Conservation (phyloP, 2,797 vertebrate genomes). For the Coendou prehensilis region DNA sequence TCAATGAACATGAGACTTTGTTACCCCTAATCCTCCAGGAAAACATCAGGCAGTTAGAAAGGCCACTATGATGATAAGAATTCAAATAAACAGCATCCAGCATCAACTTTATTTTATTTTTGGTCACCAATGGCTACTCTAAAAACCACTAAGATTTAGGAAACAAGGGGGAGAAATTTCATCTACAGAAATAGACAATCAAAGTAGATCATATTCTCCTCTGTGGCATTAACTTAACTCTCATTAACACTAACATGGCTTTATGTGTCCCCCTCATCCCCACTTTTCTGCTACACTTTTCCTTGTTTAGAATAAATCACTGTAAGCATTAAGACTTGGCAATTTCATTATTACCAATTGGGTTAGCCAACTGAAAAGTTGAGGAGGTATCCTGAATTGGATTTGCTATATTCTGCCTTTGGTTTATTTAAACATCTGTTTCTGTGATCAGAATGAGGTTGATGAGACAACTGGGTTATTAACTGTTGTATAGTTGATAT, state of each 20-base stretch:
- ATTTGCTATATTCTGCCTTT: slow-evolving; percentile 5
- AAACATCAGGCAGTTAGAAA: slow-evolving; percentile 52
- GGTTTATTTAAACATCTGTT: slow-evolving; percentile 60
- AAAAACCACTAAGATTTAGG: slow-evolving; percentile 58
- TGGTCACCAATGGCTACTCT: neutral
- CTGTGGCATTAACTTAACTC: slow-evolving; percentile 39
- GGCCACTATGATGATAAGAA: neutral
- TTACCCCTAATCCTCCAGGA: slow-evolving; percentile 42
- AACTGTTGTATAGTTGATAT: neutral
- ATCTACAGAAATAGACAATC: slow-evolving; percentile 45
- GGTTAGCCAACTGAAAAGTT: neutral
- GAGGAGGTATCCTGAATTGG: neutral
- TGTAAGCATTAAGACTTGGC: neutral
- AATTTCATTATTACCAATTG: neutral
- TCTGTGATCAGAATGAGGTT: slow-evolving; percentile 57
- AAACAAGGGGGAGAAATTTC: slow-evolving; percentile 15
- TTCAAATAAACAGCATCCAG: slow-evolving; percentile 42
- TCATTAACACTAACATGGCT: neutral
- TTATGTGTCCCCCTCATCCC: neutral
- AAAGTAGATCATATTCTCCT: slow-evolving; percentile 36
- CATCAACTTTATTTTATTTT: slow-evolving; percentile 52
- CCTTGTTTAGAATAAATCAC: neutral
- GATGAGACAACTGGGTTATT: neutral
- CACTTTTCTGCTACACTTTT: neutral
- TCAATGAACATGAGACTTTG: slow-evolving; percentile 40